Base-by-base conservation (phyloP, 2,888 invertebrate species). In the Ormyrus rosae region DNA sequence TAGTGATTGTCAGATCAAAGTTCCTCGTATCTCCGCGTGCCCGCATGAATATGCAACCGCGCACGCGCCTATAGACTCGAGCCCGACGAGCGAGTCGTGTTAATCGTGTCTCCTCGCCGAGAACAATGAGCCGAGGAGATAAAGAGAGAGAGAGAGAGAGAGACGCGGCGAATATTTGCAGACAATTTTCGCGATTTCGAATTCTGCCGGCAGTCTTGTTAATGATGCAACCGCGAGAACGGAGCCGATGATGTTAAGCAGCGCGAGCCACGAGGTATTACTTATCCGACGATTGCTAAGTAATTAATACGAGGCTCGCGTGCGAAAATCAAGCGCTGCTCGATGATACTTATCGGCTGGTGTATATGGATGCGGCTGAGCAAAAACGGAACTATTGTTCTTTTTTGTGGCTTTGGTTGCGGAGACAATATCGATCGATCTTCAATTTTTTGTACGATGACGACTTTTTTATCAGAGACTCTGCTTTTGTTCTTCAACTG, bases 1-100 rank as follows among this genome's bases (percentile, higher is more conserved):
- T 74, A 80, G 75, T 70, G 80, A 80, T 70, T 65, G 70, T 64
- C 70, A 53, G 80, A 80, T 80, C 80, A 75, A 75, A 80, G 74
- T 70, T 74, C 10, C 74, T 55, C 74, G 70, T 53, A 67, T 70
- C 58, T 60, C 55, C 58, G 45, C 55, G 50, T 46, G 67, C 61
- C 68, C 46, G 58, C 74, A 80, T 80, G 74, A 80, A 75, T 75
- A 75, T 80, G 74, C 80, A 73, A 7, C 46, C n/a, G 46, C 9
- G 1, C 19, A 19, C 6, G 9, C 19, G 8, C 46, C 11, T 53
- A 60, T 46, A 60, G 9, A 69, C 6, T 10, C 50, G 46, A 55
- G 46, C 63, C n/a, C 9, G 45, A 60, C 46, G 67, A 63, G 48
- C 10, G 19, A 51, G 56, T 55, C 48, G 19, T 65, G 72, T 63